Percentiles rank a stretch among this genome's conserved stretches.
phyloP scores from a whole-genome alignment of 37 sponge, comb jelly and placozoan genomes.

The Petrosia ficiformis region DNA sequence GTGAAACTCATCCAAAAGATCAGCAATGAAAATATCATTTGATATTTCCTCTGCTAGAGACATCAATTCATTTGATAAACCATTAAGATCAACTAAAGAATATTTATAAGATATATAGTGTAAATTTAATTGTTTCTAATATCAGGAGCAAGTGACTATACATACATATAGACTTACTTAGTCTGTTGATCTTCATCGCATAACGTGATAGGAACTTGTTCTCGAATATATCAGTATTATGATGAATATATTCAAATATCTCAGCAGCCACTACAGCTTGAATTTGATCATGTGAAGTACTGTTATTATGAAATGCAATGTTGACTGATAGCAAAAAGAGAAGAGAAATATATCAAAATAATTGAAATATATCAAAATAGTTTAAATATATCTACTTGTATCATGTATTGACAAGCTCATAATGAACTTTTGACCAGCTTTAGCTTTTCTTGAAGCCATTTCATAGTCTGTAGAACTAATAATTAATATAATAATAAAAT shows the following conservation, averaged over 20 bases:
- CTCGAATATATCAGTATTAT: background rate
- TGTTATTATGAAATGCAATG: slow-evolving; percentile 25
- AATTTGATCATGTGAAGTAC: slow-evolving; percentile 20
- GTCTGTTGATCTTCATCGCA: too few relatives aligned
- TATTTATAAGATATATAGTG: slow-evolving; percentile 7
- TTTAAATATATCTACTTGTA: too few relatives aligned
- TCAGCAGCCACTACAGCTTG: slow-evolving; percentile 43
- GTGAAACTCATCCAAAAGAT: slow-evolving; percentile 5
- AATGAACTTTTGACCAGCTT: background rate
- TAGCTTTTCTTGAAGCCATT: too few relatives aligned
- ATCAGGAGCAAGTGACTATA: background rate
- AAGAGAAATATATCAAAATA: too few relatives aligned
- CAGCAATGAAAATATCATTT: background rate
- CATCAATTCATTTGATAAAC: background rate
- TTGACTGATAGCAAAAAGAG: slow-evolving; percentile 27
- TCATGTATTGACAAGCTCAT: slow-evolving; percentile 7
- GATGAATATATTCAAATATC: slow-evolving; percentile 34
- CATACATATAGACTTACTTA: too few relatives aligned
- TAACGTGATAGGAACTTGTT: background rate
- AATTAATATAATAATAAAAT: too few relatives aligned
- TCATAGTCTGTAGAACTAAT: background rate
- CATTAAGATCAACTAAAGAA: background rate
- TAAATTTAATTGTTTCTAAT: background rate
- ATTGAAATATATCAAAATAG: too few relatives aligned
- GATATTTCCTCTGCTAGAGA: slow-evolving; percentile 1